These are phyloP conservation scores for Panulirus ornatus DNA, from an alignment of 1,140 invertebrate species.

Conservation along the genomic window DNA sequence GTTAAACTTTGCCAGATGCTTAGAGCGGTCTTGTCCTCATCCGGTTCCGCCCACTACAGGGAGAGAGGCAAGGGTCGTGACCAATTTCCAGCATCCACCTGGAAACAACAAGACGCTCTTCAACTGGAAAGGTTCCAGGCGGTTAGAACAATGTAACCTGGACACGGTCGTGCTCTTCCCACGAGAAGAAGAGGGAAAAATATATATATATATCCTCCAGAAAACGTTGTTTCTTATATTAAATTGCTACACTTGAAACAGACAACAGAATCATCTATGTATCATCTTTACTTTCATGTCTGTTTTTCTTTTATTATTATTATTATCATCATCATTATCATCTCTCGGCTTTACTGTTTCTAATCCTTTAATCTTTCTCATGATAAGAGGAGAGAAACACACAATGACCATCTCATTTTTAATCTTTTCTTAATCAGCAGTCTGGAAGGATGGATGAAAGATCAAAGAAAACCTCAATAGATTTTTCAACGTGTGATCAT, in stretches of 20 bases:
- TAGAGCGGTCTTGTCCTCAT: too few relatives aligned
- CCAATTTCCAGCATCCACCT: too few relatives aligned
- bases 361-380: background rate
- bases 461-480: background rate
- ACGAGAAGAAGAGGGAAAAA: background rate
- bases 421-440: background rate
- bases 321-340: background rate
- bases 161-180: background rate
- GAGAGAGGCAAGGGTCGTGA: too few relatives aligned
- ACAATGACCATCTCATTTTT: background rate
- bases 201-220: background rate
- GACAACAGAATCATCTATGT: background rate
- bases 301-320: background rate
- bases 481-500: background rate
- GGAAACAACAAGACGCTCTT: too few relatives aligned
- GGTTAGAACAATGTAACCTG: background rate
- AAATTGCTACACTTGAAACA: background rate
- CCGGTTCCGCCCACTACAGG: too few relatives aligned
- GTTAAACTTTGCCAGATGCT: too few relatives aligned
- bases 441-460: background rate
- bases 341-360: background rate
- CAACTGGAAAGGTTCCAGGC: background rate
- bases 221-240: background rate
- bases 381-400: background rate
- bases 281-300: background rate